These are phyloP conservation scores for Bombus affinis DNA, from an alignment of 1,140 invertebrate species.

Conservation along the genomic window DNA sequence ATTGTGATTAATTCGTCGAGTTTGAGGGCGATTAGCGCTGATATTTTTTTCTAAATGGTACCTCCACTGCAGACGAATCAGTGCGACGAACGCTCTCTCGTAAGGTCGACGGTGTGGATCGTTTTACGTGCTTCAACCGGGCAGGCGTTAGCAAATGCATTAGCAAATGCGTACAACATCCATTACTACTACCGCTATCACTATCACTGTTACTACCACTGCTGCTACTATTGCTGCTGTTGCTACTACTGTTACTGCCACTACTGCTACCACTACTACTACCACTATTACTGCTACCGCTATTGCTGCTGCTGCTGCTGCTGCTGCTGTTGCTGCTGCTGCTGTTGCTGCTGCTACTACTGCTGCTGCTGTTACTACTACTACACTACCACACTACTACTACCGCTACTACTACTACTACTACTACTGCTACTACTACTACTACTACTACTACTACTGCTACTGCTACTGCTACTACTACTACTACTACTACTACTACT, in stretches of 20 bases:
- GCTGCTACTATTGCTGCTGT: accelerated
- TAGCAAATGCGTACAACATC: neutral
- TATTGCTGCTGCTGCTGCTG: neutral
- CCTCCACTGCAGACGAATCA: neutral
- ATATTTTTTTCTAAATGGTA: neutral
- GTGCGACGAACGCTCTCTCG: conserved; percentile 34
- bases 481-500: accelerated
- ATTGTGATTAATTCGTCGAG: conserved; percentile 68
- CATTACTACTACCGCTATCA: neutral
- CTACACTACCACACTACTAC: accelerated
- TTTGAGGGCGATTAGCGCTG: conserved; percentile 45
- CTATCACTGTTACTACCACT: neutral
- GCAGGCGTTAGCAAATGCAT: neutral
- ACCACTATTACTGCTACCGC: no score
- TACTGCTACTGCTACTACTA: neutral
- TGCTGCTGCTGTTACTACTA: accelerated
- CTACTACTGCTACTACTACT: no score
- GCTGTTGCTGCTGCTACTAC: accelerated
- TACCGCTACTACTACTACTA: accelerated
- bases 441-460: no score
- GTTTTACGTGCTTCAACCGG: neutral
- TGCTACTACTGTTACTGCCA: accelerated
- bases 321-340: no score
- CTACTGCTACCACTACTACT: neutral
- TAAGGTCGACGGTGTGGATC: conserved; percentile 21